Evolutionary conservation across 2,113 vertebrate species (phyloP).

Genomic region (Tragelaphus strepsiceros): DNA sequence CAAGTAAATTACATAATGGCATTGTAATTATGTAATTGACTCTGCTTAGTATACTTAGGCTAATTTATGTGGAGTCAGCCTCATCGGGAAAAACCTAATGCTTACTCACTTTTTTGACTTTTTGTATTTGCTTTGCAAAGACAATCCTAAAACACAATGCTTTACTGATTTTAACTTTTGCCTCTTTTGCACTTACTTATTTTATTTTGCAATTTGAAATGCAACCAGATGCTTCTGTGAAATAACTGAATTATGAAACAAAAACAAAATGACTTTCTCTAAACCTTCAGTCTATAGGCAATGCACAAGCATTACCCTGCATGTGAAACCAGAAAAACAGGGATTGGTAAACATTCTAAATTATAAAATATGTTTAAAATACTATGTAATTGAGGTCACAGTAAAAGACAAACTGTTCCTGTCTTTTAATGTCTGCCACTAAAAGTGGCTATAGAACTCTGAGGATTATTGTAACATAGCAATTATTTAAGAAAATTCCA

Average conservation of each 20-base stretch:
- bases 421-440: slow-evolving; percentile 28
- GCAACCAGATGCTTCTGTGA: slow-evolving; percentile 29
- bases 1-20: slow-evolving; percentile 38
- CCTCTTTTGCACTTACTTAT: slow-evolving; percentile 33
- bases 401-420: slow-evolving; percentile 25
- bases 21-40: neutral
- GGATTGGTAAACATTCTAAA: neutral
- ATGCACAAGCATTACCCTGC: neutral
- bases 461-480: slow-evolving; percentile 20
- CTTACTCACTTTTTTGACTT: slow-evolving; percentile 44
- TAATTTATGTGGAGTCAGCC: neutral
- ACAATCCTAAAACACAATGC: slow-evolving; percentile 34
- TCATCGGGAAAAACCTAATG: slow-evolving; percentile 27
- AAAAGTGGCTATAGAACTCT: slow-evolving; percentile 32
- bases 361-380: slow-evolving; percentile 40
- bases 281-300: neutral
- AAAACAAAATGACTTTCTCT: slow-evolving; percentile 29
- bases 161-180: slow-evolving; percentile 45
- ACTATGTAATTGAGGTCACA: neutral
- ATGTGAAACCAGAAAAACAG: neutral
- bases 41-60: slow-evolving; percentile 12
- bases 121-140: slow-evolving; percentile 38
- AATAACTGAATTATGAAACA: slow-evolving; percentile 16
- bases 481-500: slow-evolving; percentile 34
- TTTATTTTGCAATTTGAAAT: slow-evolving; percentile 34